Percentiles rank a stretch among this genome's conserved stretches.
These are phyloP conservation scores for Calameuta pallipes DNA, from an alignment of 2,888 invertebrate genomes.

Conservation along the genomic window DNA sequence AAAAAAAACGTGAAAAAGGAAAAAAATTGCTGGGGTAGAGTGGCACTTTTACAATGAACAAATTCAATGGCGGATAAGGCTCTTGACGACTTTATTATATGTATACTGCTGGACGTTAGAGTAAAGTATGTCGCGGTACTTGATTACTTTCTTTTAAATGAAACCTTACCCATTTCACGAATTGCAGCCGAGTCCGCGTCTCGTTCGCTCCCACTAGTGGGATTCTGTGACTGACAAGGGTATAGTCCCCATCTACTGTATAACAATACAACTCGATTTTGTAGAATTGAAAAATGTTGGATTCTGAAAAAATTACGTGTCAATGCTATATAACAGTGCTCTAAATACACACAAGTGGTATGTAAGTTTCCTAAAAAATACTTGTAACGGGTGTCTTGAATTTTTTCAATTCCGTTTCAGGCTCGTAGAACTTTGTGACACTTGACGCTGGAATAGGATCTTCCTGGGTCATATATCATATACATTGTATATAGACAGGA, in stretches of 20 bases:
- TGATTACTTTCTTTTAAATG: slow-evolving; percentile 1
- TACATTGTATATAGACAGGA: not conserved
- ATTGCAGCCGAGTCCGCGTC: not conserved
- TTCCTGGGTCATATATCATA: not conserved
- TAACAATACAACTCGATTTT: not conserved
- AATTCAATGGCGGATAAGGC: not conserved
- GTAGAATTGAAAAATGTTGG: not conserved
- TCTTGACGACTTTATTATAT: not conserved
- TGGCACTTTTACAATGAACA: not conserved
- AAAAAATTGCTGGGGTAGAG: not conserved
- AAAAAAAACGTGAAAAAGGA: not conserved
- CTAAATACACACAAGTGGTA: not conserved
- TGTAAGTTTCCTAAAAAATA: not conserved
- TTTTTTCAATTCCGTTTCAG: not conserved
- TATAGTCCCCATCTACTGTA: not conserved
- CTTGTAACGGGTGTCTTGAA: not conserved
- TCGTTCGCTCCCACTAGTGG: not conserved
- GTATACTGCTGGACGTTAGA: not conserved
- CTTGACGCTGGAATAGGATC: not conserved
- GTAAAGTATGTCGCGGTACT: not conserved
- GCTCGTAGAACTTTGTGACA: not conserved
- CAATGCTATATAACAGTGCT: not conserved
- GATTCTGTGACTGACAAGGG: not conserved
- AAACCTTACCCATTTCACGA: not conserved
- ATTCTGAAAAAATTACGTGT: not conserved